phyloP scores from a whole-genome alignment of 2,888 invertebrate genomes.

The Cephus runcator region DNA sequence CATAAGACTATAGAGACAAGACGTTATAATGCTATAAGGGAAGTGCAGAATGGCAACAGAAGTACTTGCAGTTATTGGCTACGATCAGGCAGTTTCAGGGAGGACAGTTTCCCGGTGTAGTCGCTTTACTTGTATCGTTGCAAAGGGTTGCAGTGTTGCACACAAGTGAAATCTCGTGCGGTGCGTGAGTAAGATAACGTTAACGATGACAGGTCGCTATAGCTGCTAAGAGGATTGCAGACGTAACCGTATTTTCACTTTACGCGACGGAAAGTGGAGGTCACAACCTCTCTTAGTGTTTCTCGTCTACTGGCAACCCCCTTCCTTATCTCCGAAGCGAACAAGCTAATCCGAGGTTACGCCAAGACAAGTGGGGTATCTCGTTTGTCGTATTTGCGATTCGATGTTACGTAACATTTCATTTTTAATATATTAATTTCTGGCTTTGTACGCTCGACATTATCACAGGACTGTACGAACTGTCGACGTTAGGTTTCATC shows the following conservation, averaged over 20 bases:
- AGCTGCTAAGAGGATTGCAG: slow-evolving; percentile 35
- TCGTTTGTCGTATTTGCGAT: neutral
- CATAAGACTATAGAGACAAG: neutral
- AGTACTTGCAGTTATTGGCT: neutral
- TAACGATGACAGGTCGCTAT: slow-evolving; percentile 25
- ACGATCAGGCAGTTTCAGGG: neutral
- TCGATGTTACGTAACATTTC: neutral
- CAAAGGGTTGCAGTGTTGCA: neutral
- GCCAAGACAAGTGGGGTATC: neutral
- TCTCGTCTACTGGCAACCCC: neutral
- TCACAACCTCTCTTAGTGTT: neutral
- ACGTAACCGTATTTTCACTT: slow-evolving; percentile 35
- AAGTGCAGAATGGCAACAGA: neutral
- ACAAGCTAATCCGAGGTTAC: slow-evolving; percentile 12
- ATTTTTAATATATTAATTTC: neutral
- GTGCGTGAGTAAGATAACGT: slow-evolving; percentile 31
- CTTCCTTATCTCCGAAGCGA: slow-evolving; percentile 16
- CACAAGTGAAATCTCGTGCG: neutral
- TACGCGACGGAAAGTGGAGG: neutral
- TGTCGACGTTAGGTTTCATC: neutral
- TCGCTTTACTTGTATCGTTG: neutral
- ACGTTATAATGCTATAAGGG: neutral
- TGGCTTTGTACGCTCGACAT: neutral
- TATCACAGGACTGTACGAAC: neutral
- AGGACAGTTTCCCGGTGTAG: neutral